phyloP scores from a whole-genome alignment of 2,888 invertebrate genomes.

The Lasioglossum malachurum region DNA sequence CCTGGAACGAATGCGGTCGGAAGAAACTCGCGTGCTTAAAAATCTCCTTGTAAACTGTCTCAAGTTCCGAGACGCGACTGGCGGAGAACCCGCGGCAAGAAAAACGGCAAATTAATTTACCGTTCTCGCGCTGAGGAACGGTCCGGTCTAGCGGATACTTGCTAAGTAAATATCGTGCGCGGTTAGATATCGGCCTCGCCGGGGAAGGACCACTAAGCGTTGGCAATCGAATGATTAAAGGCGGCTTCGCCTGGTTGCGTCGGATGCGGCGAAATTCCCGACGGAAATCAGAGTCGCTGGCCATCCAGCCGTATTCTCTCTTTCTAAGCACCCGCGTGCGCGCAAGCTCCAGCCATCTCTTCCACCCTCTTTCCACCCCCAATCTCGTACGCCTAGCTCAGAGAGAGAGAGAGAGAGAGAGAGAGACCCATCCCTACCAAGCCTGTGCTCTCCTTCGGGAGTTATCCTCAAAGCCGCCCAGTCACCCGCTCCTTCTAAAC shows the following conservation, averaged over 20 bases:
- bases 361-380: conserved; percentile 13
- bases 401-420: neutral
- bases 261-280: conserved; percentile 72
- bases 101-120: conserved; percentile 61
- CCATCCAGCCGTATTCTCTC: conserved; percentile 78
- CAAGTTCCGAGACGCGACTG: neutral
- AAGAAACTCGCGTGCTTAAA: neutral
- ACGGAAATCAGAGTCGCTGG: conserved; percentile 72
- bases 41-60: neutral
- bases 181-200: conserved; percentile 52
- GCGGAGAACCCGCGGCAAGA: neutral
- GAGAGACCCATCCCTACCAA: neutral
- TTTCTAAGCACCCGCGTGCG: conserved; percentile 58
- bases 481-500: conserved; percentile 76
- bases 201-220: conserved; percentile 65
- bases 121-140: conserved; percentile 31
- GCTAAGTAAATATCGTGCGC: conserved; percentile 56
- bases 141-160: conserved; percentile 50
- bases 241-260: conserved; percentile 63
- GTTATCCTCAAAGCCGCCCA: conserved; percentile 74
- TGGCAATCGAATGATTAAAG: conserved; percentile 74
- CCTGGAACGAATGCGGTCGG: neutral
- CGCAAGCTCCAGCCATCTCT: neutral
- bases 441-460: conserved; percentile 67
- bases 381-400: neutral